Percentiles rank a stretch among this genome's conserved stretches.
These are phyloP conservation scores for Neuroterus valhalla DNA, from an alignment of 1,140 invertebrate species.

Conservation along the genomic window DNA sequence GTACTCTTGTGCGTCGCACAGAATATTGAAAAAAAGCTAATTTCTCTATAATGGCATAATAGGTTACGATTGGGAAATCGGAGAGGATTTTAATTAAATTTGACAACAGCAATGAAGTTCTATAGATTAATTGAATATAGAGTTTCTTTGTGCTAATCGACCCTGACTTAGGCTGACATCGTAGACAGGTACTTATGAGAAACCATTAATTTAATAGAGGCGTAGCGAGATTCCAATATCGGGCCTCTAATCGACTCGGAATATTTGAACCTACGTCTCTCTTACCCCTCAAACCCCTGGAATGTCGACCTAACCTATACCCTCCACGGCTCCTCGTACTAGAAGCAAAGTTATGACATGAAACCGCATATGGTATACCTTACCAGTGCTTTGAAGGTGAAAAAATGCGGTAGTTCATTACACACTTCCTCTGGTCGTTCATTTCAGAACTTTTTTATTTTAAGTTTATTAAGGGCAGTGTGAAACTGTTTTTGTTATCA, in stretches of 20 bases:
- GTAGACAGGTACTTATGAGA: slow-evolving; percentile 22
- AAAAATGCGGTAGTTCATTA: slow-evolving; percentile 12
- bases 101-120: neutral
- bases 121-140: neutral
- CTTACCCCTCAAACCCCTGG: slow-evolving; percentile 35
- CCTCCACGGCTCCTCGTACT: slow-evolving; percentile 35
- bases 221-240: slow-evolving; percentile 63
- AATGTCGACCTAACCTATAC: slow-evolving; percentile 45
- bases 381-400: slow-evolving; percentile 15
- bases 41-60: too few relatives aligned
- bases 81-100: too few relatives aligned
- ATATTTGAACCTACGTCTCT: slow-evolving; percentile 43
- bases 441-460: too few relatives aligned
- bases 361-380: slow-evolving; percentile 29
- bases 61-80: too few relatives aligned
- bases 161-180: neutral
- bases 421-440: neutral
- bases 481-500: too few relatives aligned
- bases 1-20: slow-evolving; percentile 1
- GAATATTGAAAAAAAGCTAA: slow-evolving; percentile 22
- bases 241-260: slow-evolving; percentile 55
- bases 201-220: slow-evolving; percentile 61
- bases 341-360: slow-evolving; percentile 27
- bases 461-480: too few relatives aligned
- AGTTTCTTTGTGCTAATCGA: neutral